Base-by-base conservation (phyloP, 2,888 invertebrate species). In the Yponomeuta cagnagella region DNA sequence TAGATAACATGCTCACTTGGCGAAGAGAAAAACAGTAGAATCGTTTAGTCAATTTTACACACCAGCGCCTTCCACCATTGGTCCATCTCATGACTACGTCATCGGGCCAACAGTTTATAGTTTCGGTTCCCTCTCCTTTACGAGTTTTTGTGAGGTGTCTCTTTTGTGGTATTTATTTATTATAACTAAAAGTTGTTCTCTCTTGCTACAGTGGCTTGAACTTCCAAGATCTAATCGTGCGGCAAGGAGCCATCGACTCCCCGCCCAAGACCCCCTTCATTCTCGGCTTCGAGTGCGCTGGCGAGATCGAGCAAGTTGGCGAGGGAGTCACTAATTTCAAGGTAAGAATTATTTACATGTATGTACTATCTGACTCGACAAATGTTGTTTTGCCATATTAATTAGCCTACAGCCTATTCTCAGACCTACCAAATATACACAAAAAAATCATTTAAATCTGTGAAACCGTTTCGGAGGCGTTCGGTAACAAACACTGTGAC, bases 181-280 rank as follows among this genome's bases (percentile, higher is more conserved):
- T 12, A 58, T 43, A 43, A 43, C 8, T 43, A 43, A 5, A 43
- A 43, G 5, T 6, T 43, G 6, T 10, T 10, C 15, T 37, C 37
- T 37, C 75, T 90, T 86, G 85, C 95, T 95, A 72, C 93, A 97
- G 97, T 84, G 97, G 97, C 30, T 90, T 97, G 77, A 97, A 97
- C 89, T 97, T 97, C 93, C 95, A 96, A 90, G 97, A 98, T 83
- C 86, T 98, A 90, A 97, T 97, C 94, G 96, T 96, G 72, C 94
- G 97, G 67, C 96, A 97, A 87, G 97, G 97, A 6, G 96, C 96
- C 73, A 95, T 97, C 78, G 97, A 97, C 84, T 96, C 96, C 12
- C 95, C 96, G 0, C 97, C 97, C n/a, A 97, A 97, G 90, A 96
- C 96, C 6, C 97, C 97, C 5, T 96, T 97, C 90, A 96, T 96